Percentiles rank a stretch among this genome's conserved stretches.
Evolutionary conservation across 2,888 invertebrate genomes (phyloP).

Genomic region (Cephus pygmeus): DNA sequence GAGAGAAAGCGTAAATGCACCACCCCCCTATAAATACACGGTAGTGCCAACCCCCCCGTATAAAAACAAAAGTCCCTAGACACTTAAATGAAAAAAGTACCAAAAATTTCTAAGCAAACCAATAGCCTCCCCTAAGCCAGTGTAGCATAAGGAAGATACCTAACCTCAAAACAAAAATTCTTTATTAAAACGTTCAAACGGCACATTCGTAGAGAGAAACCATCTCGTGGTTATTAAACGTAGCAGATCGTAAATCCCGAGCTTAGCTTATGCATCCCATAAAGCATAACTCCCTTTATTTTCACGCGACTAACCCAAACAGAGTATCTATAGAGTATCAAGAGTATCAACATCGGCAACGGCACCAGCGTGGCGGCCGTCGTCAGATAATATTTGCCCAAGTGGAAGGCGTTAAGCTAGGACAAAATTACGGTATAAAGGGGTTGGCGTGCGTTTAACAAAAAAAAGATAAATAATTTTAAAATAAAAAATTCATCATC

Average conservation of each 20-base stretch:
- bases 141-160: neutral
- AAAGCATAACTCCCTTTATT: conserved; percentile 6
- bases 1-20: no score
- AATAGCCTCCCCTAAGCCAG: neutral
- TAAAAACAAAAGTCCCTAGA: neutral
- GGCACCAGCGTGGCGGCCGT: neutral
- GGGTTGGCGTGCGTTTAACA: neutral
- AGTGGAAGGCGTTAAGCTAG: neutral
- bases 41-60: neutral
- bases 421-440: neutral
- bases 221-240: no score
- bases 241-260: neutral
- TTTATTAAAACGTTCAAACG: neutral
- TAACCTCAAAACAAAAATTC: neutral
- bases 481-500: no score
- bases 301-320: conserved; percentile 3
- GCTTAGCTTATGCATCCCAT: neutral
- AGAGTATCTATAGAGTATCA: neutral
- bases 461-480: neutral
- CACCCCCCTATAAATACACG: neutral
- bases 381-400: conserved; percentile 7
- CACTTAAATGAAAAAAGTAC: neutral
- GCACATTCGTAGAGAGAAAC: no score
- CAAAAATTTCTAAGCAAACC: neutral
- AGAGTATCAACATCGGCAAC: neutral